Percentiles rank a stretch among this genome's conserved stretches.
phyloP scores from a whole-genome alignment of 2,797 vertebrate genomes.

The Enteromius afrohamiltoni region DNA sequence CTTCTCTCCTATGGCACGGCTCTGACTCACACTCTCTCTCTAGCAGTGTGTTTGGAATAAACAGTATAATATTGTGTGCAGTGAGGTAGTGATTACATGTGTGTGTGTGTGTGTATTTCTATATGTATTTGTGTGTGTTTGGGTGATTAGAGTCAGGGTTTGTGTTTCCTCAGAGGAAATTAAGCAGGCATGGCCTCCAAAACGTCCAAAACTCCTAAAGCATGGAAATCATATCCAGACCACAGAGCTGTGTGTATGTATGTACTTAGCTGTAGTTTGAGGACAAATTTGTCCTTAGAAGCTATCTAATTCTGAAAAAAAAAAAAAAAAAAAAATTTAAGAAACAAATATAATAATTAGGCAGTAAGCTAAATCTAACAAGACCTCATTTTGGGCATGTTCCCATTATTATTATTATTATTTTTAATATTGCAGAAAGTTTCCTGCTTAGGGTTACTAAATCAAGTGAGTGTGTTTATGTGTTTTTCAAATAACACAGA shows the following conservation, averaged over 20 bases:
- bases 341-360: not conserved
- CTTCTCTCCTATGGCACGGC: slow-evolving; percentile 34
- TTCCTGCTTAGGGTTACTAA: not conserved
- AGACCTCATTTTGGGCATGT: not conserved
- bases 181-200: slow-evolving; percentile 53
- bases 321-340: not conserved
- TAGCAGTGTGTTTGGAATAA: slow-evolving; percentile 54
- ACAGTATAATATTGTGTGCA: slow-evolving; percentile 41
- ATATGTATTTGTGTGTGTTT: slow-evolving; percentile 46
- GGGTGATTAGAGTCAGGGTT: slow-evolving; percentile 48
- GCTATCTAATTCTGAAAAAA: not conserved
- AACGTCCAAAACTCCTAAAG: slow-evolving; percentile 50
- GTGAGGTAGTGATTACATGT: slow-evolving; percentile 44
- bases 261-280: slow-evolving; percentile 37
- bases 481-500: not conserved
- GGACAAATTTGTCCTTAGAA: slow-evolving; percentile 4
- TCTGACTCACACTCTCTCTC: slow-evolving; percentile 26
- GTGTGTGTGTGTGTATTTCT: slow-evolving; percentile 36
- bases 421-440: not conserved
- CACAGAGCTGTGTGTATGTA: slow-evolving; percentile 37
- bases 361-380: not conserved
- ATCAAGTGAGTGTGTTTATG: not conserved
- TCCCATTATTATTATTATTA: not conserved
- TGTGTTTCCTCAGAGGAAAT: slow-evolving; percentile 61
- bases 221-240: slow-evolving; percentile 61